Evolutionary conservation across 2,888 invertebrate genomes (phyloP), one percentile per base, ranked within the genome.

Genomic region (Crematogaster levior): DNA sequence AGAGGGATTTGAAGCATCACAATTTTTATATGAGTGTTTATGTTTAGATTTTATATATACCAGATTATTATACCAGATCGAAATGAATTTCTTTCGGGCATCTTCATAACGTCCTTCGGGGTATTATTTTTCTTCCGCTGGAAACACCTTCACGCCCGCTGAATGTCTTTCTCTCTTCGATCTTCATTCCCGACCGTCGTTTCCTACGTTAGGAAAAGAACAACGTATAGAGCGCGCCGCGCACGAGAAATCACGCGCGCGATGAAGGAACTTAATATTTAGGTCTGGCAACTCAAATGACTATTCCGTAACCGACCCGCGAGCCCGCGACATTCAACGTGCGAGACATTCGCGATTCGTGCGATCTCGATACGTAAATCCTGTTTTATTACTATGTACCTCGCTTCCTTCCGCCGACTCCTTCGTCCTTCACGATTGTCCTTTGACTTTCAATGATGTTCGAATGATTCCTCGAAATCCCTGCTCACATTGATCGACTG

Each of bases 241-340:
- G 75, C 85, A 79, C 73, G 68, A 65, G 10, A 43, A 6, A 73
- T 65, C 73, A 72, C 72, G 46, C 66, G 77, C 51, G 72, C 58
- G 73, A 85, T 70, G 84, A 84, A 89, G 88, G 90, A 88, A 88
- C 90, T 79, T 85, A 83, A 80, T 58, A 61, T 79, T 83, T 84
- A 84, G 84, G 77, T 85, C 77, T 61, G 83, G 56, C 74, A 60
- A 84, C 72, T 58, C 43, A 30, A 65, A 46, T 73, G 87, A 87
- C 56, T 65, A 65, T n/a, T 56, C 46, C 82, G 77, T 81, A 56
- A 72, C 51, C 66, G 46, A 83, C 60, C 51, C 58, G 37, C 65
- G 81, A 75, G 81, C 43, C 56, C 46, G 46, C 34, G 77, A 73
- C 79, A 40, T 72, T 83, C 37, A 43, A 60, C 73, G 81, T 43